Base-by-base conservation (phyloP, 2,797 vertebrate species). In the Sebastes elongatus region DNA sequence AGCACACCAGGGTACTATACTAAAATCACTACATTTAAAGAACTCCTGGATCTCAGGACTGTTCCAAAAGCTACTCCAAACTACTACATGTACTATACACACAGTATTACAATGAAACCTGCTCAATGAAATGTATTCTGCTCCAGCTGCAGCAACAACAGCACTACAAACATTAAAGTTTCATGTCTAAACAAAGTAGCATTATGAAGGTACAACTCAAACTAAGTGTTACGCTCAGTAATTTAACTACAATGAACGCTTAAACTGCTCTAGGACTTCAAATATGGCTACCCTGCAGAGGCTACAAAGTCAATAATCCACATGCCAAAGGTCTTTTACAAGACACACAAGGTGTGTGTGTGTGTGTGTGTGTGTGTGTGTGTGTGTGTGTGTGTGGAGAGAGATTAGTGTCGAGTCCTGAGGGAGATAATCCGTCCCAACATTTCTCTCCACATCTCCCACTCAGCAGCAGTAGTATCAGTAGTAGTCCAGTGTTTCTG, bases 291-390 rank as follows among this genome's bases (percentile, higher is more conserved):
- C 88, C 27, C 72, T 42, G 22, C 73, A 76, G 27, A 81, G 38
- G 57, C 73, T 80, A 66, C 83, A 84, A 83, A 86, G 90, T 88
- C 91, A 91, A 85, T 88, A 86, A 92, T 90, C 85, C 80, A 88
- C 74, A 81, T 63, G 74, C 78, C 89, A 91, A 92, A 90, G 84
- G 90, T 92, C 81, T 86, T 74, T 81, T 62, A 82, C 78, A 73
- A 80, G 71, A 88, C 64, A 76, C 10, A 84, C 72, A 80, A 81
- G 75, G 63, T 67, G 83, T 72, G 53, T 68, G 71, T 56, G 49
- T 69, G 30, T 30, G 7, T 7, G 30, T 9, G 32, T 32, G 32
- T 33, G 32, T 33, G 32, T 66, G 83, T 71, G 53, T 68, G 70
- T 49, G 46, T 68, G 62, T 57, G 66, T 60, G 55, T 42, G 32